phyloP scores from a whole-genome alignment of 2,797 vertebrate species.

The Synanceia verrucosa region DNA sequence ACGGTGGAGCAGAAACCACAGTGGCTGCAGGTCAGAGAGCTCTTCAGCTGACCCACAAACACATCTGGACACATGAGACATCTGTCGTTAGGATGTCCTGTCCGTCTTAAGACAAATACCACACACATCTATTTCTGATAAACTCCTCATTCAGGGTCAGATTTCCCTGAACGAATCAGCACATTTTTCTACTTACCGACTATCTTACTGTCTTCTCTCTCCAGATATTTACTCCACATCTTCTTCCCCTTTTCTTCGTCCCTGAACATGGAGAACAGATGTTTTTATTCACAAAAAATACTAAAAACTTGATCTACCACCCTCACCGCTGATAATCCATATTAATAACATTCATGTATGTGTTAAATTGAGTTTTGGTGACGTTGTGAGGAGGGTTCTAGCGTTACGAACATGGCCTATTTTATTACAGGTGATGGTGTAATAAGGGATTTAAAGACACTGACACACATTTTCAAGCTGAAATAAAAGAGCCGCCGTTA shows the following conservation, averaged over 20 bases:
- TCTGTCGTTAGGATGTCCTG: no score
- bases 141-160: no score
- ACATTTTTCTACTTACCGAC: conserved; percentile 85
- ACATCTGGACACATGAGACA: conserved; percentile 80
- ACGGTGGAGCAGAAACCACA: conserved; percentile 96
- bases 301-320: no score
- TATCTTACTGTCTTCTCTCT: conserved; percentile 95
- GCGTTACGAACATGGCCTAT: conserved; percentile 29
- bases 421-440: conserved; percentile 23
- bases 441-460: conserved; percentile 5
- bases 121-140: background rate
- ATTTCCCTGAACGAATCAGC: no score
- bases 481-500: conserved; percentile 29
- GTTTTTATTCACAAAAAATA: no score
- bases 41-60: conserved; percentile 97
- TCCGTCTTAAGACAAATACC: background rate
- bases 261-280: conserved; percentile 68
- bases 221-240: conserved; percentile 97
- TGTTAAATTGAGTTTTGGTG: no score
- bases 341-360: background rate
- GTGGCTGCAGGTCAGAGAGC: conserved; percentile 92
- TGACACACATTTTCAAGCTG: conserved; percentile 19
- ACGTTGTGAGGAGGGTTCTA: no score
- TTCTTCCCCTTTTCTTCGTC: conserved; percentile 95
- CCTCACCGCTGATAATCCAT: no score